Base-by-base conservation (phyloP, 2,888 invertebrate species). In the Eristalis tenax region DNA sequence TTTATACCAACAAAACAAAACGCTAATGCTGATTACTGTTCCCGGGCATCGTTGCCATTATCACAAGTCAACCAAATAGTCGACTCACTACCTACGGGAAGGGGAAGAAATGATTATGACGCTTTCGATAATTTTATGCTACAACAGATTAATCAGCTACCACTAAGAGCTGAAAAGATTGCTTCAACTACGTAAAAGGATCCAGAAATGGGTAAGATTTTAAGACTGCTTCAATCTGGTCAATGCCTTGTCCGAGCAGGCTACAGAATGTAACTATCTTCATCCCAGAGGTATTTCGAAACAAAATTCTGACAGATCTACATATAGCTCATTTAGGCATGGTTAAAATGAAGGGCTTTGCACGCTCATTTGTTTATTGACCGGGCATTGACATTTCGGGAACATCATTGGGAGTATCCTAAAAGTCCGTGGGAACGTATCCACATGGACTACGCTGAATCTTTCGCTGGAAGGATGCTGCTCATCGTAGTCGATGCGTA, bases 381-480 rank as follows among this genome's bases (percentile, higher is more conserved):
- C 15, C 71, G 4, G 71, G 50, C 1, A 76, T 82, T 2, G 76
- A 82, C 56, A 64, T 50, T 68, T 50, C 43, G 43, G 5, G 22
- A 63, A 23, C 50, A 69, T 38, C 59, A 68, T 35, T 90, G 89
- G 81, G 80, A 79, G 59, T 89, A 90, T 68, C 83, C 91, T n/a
- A 88, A 84, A n/a, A 80, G 88, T 64, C 90, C 91, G 1, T 92
- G 91, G 91, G 89, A 91, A 74, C 86, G 93, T 22, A 83, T 93
- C 4, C 92, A 93, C 88, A 89, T 92, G 6, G 93, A 93, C 87
- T 93, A 92, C 89, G 92, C 93, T 10, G 93, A 93, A 11, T 92
- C 92, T 28, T 88, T 91, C 65, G 73, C 89, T 11, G 91, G 90
- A 11, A 79, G 78, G 10, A 90, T n/a, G n/a, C n/a, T n/a, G n/a